Percentiles rank a stretch among this genome's conserved stretches.
These are phyloP conservation scores for Tricholauxania praeusta DNA, from an alignment of 2,888 invertebrate species.

Conservation along the genomic window DNA sequence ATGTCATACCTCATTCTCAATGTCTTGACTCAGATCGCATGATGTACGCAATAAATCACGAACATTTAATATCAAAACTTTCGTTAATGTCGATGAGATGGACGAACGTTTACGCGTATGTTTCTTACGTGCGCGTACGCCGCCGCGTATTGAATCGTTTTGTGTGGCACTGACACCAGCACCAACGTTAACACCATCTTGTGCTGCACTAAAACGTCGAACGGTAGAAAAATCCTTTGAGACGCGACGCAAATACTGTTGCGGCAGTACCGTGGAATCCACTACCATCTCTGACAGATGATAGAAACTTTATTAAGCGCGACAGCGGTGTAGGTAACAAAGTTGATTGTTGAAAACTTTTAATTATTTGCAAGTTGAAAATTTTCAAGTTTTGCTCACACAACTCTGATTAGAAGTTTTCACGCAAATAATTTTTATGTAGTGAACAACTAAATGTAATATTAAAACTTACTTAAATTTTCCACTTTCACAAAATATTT, in stretches of 20 bases:
- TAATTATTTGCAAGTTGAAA: no score
- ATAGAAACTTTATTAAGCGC: not conserved
- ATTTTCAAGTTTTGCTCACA: no score
- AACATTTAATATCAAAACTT: constrained; percentile 65
- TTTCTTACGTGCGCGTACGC: constrained; percentile 51
- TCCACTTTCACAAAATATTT: no score
- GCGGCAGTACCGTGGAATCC: constrained; percentile 52
- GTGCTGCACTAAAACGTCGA: constrained; percentile 58
- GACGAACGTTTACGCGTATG: constrained; percentile 63
- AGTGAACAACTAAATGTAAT: no score
- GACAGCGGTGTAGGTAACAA: not conserved
- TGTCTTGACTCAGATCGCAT: constrained; percentile 45
- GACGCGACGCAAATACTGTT: constrained; percentile 58
- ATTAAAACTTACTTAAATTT: no score
- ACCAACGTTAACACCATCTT: constrained; percentile 27
- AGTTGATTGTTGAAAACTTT: not conserved
- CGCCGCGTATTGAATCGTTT: constrained; percentile 53
- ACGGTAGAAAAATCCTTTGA: constrained; percentile 61
- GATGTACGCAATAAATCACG: constrained; percentile 59
- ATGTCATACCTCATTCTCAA: constrained; percentile 51
- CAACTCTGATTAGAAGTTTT: no score
- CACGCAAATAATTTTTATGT: no score
- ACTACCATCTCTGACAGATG: constrained; percentile 48
- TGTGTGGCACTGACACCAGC: not conserved
- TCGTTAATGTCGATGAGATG: constrained; percentile 64